Evolutionary conservation across 2,113 vertebrate species (phyloP).

Genomic region (Pomatostomus ruficeps): DNA sequence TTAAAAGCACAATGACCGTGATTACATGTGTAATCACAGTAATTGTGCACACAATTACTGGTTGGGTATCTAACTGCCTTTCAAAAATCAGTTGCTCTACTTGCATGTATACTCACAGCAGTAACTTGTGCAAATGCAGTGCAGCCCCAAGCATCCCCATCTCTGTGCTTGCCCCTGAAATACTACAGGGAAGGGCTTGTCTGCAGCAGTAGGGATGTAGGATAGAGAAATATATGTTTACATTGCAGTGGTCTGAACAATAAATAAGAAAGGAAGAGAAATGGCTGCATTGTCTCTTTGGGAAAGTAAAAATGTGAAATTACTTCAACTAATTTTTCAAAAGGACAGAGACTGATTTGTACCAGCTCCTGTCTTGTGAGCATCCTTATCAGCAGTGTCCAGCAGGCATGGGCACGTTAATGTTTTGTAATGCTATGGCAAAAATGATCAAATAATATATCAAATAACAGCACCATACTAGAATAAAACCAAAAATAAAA

Average conservation of each 20-base stretch:
- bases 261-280: constrained; percentile 28
- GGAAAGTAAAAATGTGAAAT: constrained; percentile 51
- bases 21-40: constrained; percentile 61
- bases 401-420: constrained; percentile 32
- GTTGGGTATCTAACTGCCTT: constrained; percentile 33
- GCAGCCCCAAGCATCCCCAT: not conserved
- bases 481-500: not conserved
- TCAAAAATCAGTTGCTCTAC: constrained; percentile 32
- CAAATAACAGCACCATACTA: not conserved
- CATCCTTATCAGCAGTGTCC: constrained; percentile 63
- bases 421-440: constrained; percentile 25
- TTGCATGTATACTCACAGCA: constrained; percentile 2
- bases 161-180: not conserved
- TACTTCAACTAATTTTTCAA: constrained; percentile 56
- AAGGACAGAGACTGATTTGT: constrained; percentile 59
- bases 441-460: constrained; percentile 43
- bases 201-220: not conserved
- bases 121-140: constrained; percentile 17
- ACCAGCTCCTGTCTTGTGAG: constrained; percentile 11
- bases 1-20: constrained; percentile 52
- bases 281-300: constrained; percentile 17
- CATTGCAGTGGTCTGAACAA: not conserved
- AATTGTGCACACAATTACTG: constrained; percentile 52
- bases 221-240: not conserved
- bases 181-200: not conserved